Percentiles rank a stretch among this genome's conserved stretches.
Conservation (phyloP, 2,797 vertebrate genomes). For the Carduelis carduelis region DNA sequence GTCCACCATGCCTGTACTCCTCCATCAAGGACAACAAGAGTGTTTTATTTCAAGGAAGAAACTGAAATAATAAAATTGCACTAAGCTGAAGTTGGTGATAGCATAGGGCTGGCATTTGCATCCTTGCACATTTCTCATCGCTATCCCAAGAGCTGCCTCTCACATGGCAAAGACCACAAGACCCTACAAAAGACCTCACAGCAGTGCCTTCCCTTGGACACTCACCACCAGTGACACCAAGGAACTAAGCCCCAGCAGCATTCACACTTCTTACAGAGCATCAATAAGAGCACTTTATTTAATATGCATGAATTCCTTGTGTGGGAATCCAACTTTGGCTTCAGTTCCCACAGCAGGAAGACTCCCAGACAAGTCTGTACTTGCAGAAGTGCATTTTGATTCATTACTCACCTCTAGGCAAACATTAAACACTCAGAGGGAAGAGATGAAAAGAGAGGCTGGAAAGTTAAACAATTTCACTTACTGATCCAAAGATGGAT, state of each 20-base stretch:
- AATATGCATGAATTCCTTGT: background rate
- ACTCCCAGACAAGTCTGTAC: conserved; percentile 1
- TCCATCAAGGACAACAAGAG: background rate
- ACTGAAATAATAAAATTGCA: background rate
- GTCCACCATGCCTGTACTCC: background rate
- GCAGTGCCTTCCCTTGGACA: background rate
- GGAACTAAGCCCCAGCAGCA: background rate
- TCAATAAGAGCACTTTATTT: background rate
- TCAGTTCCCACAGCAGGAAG: conserved; percentile 41
- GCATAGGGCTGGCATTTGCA: background rate
- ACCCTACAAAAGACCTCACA: background rate
- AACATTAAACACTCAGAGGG: background rate
- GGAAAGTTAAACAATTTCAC: conserved; percentile 60
- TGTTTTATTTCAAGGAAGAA: background rate
- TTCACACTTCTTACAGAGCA: background rate
- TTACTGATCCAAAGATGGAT: conserved; percentile 99
- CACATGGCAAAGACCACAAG: background rate
- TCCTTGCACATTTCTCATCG: background rate
- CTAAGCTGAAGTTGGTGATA: background rate
- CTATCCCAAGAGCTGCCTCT: background rate
- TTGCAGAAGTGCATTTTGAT: conserved; percentile 24
- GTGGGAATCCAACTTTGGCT: conserved; percentile 34
- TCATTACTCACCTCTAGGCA: conserved; percentile 11
- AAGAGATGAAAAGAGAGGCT: conserved; percentile 1
- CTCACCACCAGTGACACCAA: background rate